Evolutionary conservation across 2,113 vertebrate species (phyloP).

Genomic region (Oriolus oriolus): DNA sequence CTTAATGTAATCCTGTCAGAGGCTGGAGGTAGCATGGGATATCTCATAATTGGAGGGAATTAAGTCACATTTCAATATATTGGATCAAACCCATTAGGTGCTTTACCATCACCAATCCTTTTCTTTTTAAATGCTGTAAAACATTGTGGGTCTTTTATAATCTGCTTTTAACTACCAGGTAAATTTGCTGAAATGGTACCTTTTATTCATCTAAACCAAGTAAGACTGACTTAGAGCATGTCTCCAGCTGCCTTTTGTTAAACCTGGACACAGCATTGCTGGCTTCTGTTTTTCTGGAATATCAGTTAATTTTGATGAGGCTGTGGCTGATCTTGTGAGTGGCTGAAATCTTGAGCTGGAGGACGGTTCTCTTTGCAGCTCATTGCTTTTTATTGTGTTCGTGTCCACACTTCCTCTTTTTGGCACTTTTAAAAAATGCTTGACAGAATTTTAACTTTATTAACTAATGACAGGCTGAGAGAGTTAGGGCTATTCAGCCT

Average conservation of each 20-base stretch:
- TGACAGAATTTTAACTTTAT: neutral
- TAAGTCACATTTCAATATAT: neutral
- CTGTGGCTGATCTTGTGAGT: neutral
- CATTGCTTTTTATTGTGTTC: neutral
- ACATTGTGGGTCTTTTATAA: neutral
- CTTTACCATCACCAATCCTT: neutral
- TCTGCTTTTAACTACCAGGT: neutral
- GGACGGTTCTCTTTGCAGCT: neutral
- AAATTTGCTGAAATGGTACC: neutral
- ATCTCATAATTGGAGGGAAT: neutral
- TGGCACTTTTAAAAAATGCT: neutral
- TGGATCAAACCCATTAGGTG: constrained; percentile 13
- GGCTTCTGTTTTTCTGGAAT: neutral
- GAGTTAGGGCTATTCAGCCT: neutral
- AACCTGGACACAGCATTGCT: neutral
- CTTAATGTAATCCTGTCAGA: constrained; percentile 52
- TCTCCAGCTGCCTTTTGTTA: neutral
- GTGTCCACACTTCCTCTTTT: neutral
- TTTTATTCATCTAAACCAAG: neutral
- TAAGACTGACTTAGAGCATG: neutral
- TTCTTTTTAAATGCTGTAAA: neutral
- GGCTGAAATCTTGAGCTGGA: neutral
- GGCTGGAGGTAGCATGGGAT: neutral
- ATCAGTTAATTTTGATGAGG: neutral
- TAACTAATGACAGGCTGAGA: neutral